A percentile compares a stretch with the other conserved stretches of the same genome.
These are phyloP conservation scores for Mesoligia furuncula DNA, from an alignment of 2,888 invertebrate genomes.

Conservation along the genomic window DNA sequence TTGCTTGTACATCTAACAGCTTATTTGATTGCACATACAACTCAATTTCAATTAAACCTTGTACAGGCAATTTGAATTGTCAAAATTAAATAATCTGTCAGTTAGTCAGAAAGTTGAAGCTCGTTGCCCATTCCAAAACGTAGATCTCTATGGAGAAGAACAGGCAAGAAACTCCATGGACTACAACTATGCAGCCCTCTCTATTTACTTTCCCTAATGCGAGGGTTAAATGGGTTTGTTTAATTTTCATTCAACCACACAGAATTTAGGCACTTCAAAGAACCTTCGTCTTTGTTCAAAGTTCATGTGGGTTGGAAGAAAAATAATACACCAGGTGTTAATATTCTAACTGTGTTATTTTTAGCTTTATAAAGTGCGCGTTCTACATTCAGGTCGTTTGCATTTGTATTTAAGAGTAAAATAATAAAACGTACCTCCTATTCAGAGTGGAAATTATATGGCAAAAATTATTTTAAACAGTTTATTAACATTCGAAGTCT, in stretches of 20 bases:
- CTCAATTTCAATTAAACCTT: too few species aligned
- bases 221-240: slow-evolving; percentile 58
- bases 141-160: too few species aligned
- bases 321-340: slow-evolving; percentile 32
- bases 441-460: not conserved
- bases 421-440: not conserved
- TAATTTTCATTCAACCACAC: slow-evolving; percentile 54
- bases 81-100: too few species aligned
- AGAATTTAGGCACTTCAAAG: slow-evolving; percentile 61
- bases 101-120: too few species aligned
- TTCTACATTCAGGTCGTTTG: not conserved
- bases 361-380: not conserved
- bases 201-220: slow-evolving; percentile 72
- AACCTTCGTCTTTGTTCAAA: slow-evolving; percentile 44
- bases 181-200: slow-evolving; percentile 62
- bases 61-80: too few species aligned
- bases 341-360: slow-evolving; percentile 41
- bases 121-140: too few species aligned
- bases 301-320: slow-evolving; percentile 42
- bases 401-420: not conserved
- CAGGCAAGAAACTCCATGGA: too few species aligned
- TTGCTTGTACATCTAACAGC: too few species aligned
- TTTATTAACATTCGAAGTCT: not conserved
- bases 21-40: not conserved
- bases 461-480: not conserved